A percentile compares a stretch with the other conserved stretches of the same genome.
phyloP scores from a whole-genome alignment of 1,140 invertebrate genomes.

The Trichonephila inaurata region DNA sequence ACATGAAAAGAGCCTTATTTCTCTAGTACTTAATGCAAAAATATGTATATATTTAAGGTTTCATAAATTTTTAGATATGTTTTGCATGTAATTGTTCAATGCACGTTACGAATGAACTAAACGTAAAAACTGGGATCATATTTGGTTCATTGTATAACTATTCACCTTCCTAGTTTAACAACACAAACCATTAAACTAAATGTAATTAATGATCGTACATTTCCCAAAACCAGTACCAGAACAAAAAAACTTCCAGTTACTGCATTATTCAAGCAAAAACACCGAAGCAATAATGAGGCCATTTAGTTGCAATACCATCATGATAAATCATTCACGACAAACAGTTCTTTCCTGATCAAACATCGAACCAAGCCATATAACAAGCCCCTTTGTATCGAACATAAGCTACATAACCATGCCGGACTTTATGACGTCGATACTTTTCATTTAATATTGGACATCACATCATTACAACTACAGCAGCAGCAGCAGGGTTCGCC shows the following conservation, averaged over 20 bases:
- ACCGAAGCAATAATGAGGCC: neutral
- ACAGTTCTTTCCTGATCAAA: slow-evolving; percentile 36
- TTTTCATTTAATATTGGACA: slow-evolving; percentile 29
- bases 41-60: no score
- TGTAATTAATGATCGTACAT: neutral
- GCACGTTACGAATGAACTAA: no score
- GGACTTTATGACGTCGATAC: slow-evolving; percentile 43
- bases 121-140: no score
- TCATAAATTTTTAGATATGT: no score
- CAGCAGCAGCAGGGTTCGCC: neutral
- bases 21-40: no score
- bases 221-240: neutral
- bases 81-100: no score
- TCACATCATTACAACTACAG: slow-evolving; percentile 24
- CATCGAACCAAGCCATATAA: neutral
- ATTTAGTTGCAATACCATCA: slow-evolving; percentile 39
- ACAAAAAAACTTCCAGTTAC: neutral
- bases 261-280: slow-evolving; percentile 22
- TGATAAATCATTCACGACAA: slow-evolving; percentile 57
- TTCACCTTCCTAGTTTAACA: neutral
- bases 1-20: no score
- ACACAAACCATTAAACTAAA: neutral
- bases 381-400: slow-evolving; percentile 16
- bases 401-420: slow-evolving; percentile 47
- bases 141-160: no score